phyloP scores from a whole-genome alignment of 2,113 vertebrate species.

The Tetraodon nigroviridis region DNA sequence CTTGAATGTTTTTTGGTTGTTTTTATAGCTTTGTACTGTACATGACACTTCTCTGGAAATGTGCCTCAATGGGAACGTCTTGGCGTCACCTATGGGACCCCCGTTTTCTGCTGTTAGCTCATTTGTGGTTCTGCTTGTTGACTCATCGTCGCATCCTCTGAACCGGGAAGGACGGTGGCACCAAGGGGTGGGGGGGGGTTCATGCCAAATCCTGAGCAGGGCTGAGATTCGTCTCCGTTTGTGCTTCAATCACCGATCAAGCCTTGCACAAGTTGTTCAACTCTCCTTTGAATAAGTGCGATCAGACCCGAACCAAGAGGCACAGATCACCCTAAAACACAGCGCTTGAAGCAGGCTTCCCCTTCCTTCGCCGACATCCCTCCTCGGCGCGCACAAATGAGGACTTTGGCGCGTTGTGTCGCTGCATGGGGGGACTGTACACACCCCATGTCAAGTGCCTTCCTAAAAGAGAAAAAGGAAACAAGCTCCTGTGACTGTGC shows the following conservation, averaged over 20 bases:
- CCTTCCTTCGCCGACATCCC: slow-evolving; percentile 50
- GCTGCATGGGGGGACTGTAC: slow-evolving; percentile 56
- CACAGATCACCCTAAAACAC: slow-evolving; percentile 6
- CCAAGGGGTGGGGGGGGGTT: not conserved
- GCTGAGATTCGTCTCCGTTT: slow-evolving; percentile 28
- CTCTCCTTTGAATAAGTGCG: not conserved
- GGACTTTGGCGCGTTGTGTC: slow-evolving; percentile 60
- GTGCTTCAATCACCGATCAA: slow-evolving; percentile 40
- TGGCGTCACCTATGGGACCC: slow-evolving; percentile 71
- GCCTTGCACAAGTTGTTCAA: slow-evolving; percentile 53
- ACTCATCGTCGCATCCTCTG: slow-evolving; percentile 42
- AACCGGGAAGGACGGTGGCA: slow-evolving; percentile 18
- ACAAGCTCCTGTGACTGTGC: slow-evolving; percentile 66
- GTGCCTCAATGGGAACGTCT: slow-evolving; percentile 72
- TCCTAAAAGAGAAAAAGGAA: slow-evolving; percentile 29
- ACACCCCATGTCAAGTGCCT: slow-evolving; percentile 70
- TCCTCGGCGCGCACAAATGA: slow-evolving; percentile 59
- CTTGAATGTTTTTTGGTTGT: slow-evolving; percentile 70
- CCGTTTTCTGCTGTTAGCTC: slow-evolving; percentile 19
- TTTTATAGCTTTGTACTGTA: slow-evolving; percentile 60
- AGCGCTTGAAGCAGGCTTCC: slow-evolving; percentile 30
- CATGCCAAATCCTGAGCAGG: slow-evolving; percentile 12
- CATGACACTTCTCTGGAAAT: slow-evolving; percentile 70
- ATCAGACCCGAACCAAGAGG: slow-evolving; percentile 18
- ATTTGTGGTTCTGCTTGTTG: slow-evolving; percentile 26